Conservation (phyloP, 2,888 invertebrate genomes). For the Polyommatus icarus region DNA sequence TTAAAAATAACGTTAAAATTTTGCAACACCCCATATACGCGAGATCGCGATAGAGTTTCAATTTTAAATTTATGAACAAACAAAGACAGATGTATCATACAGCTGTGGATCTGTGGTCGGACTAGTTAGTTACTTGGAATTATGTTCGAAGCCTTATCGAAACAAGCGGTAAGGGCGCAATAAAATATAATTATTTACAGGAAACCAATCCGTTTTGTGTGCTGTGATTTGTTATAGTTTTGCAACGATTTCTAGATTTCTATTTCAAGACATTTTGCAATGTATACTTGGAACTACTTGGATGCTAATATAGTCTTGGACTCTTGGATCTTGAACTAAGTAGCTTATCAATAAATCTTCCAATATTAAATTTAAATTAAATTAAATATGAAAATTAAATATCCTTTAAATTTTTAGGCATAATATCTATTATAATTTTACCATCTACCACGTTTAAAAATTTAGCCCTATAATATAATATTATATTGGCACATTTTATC, state of each 20-base stretch:
- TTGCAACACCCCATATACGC: slow-evolving; percentile 33
- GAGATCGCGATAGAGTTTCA: slow-evolving; percentile 38
- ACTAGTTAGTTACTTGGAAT: slow-evolving; percentile 67
- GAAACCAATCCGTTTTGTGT: slow-evolving; percentile 67
- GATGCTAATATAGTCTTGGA: too few species aligned
- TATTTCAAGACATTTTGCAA: slow-evolving; percentile 20
- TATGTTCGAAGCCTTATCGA: slow-evolving; percentile 66
- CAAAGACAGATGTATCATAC: slow-evolving; percentile 46
- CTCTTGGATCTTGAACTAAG: not conserved
- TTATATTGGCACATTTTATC: too few species aligned
- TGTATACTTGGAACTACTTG: not conserved
- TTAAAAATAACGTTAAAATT: not conserved
- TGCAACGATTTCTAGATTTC: slow-evolving; percentile 33
- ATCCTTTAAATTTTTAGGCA: too few species aligned
- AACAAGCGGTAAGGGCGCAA: slow-evolving; percentile 52
- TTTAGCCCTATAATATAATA: too few species aligned
- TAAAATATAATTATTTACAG: slow-evolving; percentile 76
- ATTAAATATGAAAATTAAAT: too few species aligned
- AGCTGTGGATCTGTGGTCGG: slow-evolving; percentile 51
- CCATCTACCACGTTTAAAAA: too few species aligned
- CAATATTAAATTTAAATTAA: too few species aligned
- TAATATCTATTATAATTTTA: too few species aligned
- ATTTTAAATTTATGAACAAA: slow-evolving; percentile 45
- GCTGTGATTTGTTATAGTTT: slow-evolving; percentile 59
- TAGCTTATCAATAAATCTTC: not conserved